Percentiles rank a stretch among this genome's conserved stretches.
Evolutionary conservation across 2,797 vertebrate genomes (phyloP).

Genomic region (Poecilia wingei): DNA sequence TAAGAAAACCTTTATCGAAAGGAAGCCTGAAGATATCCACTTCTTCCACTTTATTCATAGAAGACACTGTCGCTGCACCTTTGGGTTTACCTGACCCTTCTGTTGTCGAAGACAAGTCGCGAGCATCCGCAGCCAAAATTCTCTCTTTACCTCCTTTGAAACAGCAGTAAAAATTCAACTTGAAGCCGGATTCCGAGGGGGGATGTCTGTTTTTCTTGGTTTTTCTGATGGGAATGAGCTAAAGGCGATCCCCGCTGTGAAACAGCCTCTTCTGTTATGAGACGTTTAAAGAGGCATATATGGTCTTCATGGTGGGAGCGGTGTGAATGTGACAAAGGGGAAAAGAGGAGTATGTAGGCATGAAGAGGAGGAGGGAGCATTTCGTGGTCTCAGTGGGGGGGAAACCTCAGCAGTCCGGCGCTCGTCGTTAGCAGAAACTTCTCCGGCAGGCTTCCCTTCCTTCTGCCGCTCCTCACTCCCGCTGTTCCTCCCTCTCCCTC

Average conservation of each 20-base stretch:
- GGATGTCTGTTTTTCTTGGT: slow-evolving; percentile 53
- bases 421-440: slow-evolving; percentile 67
- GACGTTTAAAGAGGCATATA: slow-evolving; percentile 45
- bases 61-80: slow-evolving; percentile 29
- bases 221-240: slow-evolving; percentile 49
- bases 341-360: slow-evolving; percentile 36
- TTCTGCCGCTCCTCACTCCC: slow-evolving; percentile 10
- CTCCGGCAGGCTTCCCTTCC: slow-evolving; percentile 45
- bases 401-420: slow-evolving; percentile 60
- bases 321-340: slow-evolving; percentile 62
- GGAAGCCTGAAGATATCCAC: slow-evolving; percentile 7
- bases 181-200: slow-evolving; percentile 17
- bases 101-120: slow-evolving; percentile 43
- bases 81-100: slow-evolving; percentile 32
- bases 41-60: slow-evolving; percentile 14
- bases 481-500: slow-evolving; percentile 18
- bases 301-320: slow-evolving; percentile 55
- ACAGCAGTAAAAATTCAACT: slow-evolving; percentile 19
- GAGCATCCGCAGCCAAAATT: slow-evolving; percentile 46
- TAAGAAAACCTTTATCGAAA: slow-evolving; percentile 22
- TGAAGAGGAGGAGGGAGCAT: slow-evolving; percentile 15
- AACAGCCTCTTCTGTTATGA: slow-evolving; percentile 39
- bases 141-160: slow-evolving; percentile 29
- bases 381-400: slow-evolving; percentile 27
- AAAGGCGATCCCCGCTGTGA: slow-evolving; percentile 42